A percentile compares a stretch with the other conserved stretches of the same genome.
Conservation (phyloP, 2,888 invertebrate genomes). For the Parnassius apollo region DNA sequence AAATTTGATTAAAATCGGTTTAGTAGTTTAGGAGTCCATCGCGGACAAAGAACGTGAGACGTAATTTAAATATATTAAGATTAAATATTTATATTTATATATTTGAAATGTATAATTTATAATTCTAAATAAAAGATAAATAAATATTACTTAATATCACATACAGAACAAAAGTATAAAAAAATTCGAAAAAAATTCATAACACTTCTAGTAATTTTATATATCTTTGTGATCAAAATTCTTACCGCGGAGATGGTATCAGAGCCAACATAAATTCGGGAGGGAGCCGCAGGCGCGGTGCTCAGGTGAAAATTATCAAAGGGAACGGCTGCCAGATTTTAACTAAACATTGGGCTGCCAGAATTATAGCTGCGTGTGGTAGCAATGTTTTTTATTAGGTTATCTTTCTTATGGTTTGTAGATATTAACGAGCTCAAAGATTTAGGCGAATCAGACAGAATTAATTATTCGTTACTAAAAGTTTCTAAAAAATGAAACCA, state of each 20-base stretch:
- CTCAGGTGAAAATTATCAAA: slow-evolving; percentile 79
- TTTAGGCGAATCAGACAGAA: background rate
- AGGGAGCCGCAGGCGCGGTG: slow-evolving; percentile 45
- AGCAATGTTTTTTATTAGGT: slow-evolving; percentile 4
- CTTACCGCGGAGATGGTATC: slow-evolving; percentile 71
- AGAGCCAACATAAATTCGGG: slow-evolving; percentile 65
- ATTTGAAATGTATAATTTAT: too few relatives aligned
- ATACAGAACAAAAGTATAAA: too few relatives aligned
- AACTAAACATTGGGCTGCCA: slow-evolving; percentile 63
- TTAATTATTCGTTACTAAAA: too few relatives aligned
- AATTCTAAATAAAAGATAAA: too few relatives aligned
- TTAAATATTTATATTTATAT: too few relatives aligned
- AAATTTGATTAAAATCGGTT: too few relatives aligned
- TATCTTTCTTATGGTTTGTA: background rate
- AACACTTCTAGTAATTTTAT: slow-evolving; percentile 42
- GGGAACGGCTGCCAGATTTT: slow-evolving; percentile 63
- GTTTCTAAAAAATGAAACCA: too few relatives aligned
- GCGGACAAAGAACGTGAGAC: too few relatives aligned
- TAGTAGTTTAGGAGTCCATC: too few relatives aligned
- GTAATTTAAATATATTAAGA: too few relatives aligned
- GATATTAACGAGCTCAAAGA: background rate
- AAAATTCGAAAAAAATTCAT: too few relatives aligned
- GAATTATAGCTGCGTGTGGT: slow-evolving; percentile 33
- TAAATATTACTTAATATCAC: too few relatives aligned
- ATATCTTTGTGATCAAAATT: slow-evolving; percentile 53